Percentiles rank a stretch among this genome's conserved stretches.
These are phyloP conservation scores for Rotaria macrura DNA, from an alignment of 2,888 invertebrate genomes.

Conservation along the genomic window DNA sequence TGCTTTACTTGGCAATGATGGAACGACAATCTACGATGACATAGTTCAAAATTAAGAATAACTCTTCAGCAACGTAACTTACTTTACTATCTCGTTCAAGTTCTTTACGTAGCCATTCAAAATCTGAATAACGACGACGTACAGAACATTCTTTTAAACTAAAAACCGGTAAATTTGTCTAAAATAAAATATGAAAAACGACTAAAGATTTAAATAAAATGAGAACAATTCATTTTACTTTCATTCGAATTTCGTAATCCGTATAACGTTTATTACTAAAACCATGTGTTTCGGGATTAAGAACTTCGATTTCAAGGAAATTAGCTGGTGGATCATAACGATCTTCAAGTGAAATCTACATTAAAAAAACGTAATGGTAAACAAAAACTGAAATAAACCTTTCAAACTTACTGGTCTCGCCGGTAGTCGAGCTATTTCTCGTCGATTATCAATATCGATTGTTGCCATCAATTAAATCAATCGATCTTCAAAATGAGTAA, in stretches of 20 bases:
- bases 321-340: conserved; percentile 96
- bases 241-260: conserved; percentile 98
- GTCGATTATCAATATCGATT: background rate
- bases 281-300: conserved; percentile 92
- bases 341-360: conserved; percentile 4
- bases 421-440: conserved; percentile 5
- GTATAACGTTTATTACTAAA: conserved; percentile 96
- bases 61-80: conserved; percentile 37
- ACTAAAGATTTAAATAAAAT: too few relatives aligned
- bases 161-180: conserved; percentile 98
- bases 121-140: conserved; percentile 91
- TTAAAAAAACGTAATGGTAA: background rate
- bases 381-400: background rate
- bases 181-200: conserved; percentile 49
- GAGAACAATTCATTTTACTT: conserved; percentile 57
- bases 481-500: background rate
- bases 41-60: background rate
- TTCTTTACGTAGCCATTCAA: conserved; percentile 97
- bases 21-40: conserved; percentile 79
- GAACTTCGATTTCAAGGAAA: conserved; percentile 97
- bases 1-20: conserved; percentile 91
- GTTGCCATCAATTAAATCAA: background rate
- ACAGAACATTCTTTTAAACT: conserved; percentile 97
- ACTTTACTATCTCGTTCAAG: conserved; percentile 97
- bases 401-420: background rate